Percentiles rank a stretch among this genome's conserved stretches.
Evolutionary conservation across 64 coral and sea anemone genomes (phyloP).

Genomic region (Acropora tenuis): DNA sequence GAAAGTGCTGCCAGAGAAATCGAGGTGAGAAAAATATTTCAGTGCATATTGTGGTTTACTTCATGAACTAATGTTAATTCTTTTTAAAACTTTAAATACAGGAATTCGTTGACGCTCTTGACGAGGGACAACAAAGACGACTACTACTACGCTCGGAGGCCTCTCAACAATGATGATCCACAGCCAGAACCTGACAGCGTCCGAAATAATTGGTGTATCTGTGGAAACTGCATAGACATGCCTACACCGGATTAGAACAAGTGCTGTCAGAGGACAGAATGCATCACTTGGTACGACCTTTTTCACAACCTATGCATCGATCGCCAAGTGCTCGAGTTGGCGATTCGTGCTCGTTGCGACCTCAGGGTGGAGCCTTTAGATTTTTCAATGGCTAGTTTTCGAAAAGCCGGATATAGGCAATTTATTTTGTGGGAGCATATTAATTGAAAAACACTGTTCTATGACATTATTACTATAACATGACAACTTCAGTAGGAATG

Average conservation of each 20-base stretch:
- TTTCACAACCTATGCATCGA: not conserved
- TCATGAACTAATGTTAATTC: not conserved
- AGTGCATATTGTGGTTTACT: not conserved
- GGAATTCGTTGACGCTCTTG: not conserved
- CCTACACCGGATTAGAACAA: not conserved
- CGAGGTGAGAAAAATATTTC: not conserved
- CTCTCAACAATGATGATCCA: not conserved
- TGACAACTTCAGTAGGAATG: too few species aligned
- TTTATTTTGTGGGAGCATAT: slow-evolving; percentile 5
- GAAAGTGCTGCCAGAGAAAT: not conserved
- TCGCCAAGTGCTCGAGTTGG: not conserved
- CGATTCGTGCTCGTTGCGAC: not conserved
- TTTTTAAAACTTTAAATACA: not conserved
- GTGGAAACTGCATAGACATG: not conserved
- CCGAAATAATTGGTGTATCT: not conserved
- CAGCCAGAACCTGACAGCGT: not conserved
- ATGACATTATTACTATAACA: too few species aligned
- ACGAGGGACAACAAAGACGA: not conserved
- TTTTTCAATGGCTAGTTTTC: not conserved
- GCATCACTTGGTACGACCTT: slow-evolving; percentile 1
- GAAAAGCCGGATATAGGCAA: not conserved
- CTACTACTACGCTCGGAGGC: not conserved
- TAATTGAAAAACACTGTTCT: too few species aligned
- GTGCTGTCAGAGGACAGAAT: not conserved
- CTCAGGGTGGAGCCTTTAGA: not conserved